Evolutionary conservation across 2,113 vertebrate species (phyloP), one percentile per base, ranked within the genome.

Genomic region (Zeus faber): DNA sequence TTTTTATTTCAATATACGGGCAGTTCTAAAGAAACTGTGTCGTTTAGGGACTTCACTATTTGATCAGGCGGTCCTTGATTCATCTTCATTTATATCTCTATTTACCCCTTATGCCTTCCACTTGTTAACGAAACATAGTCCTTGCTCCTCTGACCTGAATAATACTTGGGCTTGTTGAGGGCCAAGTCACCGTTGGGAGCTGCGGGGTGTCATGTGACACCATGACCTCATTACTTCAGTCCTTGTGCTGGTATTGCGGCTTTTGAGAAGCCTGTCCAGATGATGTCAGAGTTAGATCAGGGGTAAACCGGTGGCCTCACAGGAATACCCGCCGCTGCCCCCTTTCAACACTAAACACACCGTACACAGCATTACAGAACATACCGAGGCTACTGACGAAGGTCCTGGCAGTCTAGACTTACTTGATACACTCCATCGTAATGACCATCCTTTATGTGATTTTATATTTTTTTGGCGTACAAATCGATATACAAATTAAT

Each of bases 201-300:
- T 6, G 23, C 14, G 31, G 3, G 31, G 16, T 37, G 6, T 72
- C 64, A 58, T 56, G 54, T 58, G 67, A n/a, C 26, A 10, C 39
- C 24, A 45, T 31, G 22, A 44, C 31, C 45, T 78, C 23, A 40
- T 60, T 69, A 21, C n/a, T 33, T 39, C 6, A 33, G 48, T 18
- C 46, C 24, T 37, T 37, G 35, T 68, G 65, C 60, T 43, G 25
- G 45, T 16, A 40, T 66, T 69, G 70, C 67, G 50, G 63, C 33
- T 37, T 37, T n/a, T n/a, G n/a, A 62, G 60, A 72, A 62, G 27
- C 47, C 46, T 24, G 41, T 14, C 24, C 1, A 17, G 67, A 39
- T 72, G 65, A 52, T 58, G 43, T 65, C 62, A 72, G 39, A 31
- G 48, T 59, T 45, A 17, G 46, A 31, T 70, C 62, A 75, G 33